These are phyloP conservation scores for Pardalotus punctatus DNA, from an alignment of 2,113 vertebrate genomes.

Conservation along the genomic window DNA sequence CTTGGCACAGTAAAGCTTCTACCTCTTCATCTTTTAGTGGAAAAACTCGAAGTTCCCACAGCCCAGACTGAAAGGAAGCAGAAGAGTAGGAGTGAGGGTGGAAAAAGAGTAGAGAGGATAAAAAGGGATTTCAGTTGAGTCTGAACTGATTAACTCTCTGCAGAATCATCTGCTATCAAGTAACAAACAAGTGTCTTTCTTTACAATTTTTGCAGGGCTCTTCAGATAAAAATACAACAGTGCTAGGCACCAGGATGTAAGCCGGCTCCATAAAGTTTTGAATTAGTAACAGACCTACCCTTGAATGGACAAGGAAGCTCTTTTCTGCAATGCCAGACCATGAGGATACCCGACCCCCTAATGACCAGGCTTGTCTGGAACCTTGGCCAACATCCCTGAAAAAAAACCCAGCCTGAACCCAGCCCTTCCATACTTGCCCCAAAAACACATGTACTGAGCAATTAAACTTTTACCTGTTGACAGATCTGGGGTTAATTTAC, in stretches of 20 bases:
- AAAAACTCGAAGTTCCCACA: constrained; percentile 80
- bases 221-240: neutral
- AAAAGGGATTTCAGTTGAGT: constrained; percentile 24
- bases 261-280: neutral
- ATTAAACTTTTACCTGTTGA: neutral
- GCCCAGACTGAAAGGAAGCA: constrained; percentile 64
- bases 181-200: neutral
- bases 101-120: neutral
- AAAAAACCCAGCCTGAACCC: neutral
- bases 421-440: neutral
- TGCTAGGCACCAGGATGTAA: neutral
- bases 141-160: constrained; percentile 1
- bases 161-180: constrained; percentile 6
- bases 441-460: neutral
- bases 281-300: neutral
- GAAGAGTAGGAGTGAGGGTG: neutral
- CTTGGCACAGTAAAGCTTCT: constrained; percentile 67
- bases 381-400: neutral
- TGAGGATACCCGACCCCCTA: neutral
- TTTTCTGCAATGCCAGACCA: neutral
- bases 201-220: neutral
- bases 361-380: neutral
- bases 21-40: constrained; percentile 72
- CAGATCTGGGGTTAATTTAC: neutral
- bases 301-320: neutral